A percentile compares a stretch with the other conserved stretches of the same genome.
These are phyloP conservation scores for Phorcus lineatus DNA, from an alignment of 2,888 invertebrate species.

Conservation along the genomic window DNA sequence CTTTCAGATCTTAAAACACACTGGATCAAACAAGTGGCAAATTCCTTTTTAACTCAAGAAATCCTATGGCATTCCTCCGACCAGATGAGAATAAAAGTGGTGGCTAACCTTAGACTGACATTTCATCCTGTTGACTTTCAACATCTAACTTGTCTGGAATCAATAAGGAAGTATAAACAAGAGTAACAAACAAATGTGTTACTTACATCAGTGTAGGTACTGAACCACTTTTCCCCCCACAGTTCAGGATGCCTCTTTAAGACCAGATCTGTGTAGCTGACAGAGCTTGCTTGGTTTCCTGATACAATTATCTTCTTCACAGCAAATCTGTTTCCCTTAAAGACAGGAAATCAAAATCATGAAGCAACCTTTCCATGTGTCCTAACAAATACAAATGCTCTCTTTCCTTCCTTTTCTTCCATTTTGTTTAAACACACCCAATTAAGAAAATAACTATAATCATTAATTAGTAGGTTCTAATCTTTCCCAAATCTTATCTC, in stretches of 20 bases:
- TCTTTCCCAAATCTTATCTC: not conserved
- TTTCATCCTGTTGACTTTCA: conserved; percentile 5
- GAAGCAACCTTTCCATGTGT: not conserved
- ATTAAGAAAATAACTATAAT: not conserved
- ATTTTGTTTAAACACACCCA: conserved; percentile 5
- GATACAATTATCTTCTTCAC: not conserved
- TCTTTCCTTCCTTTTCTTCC: not conserved
- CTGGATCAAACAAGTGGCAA: no score
- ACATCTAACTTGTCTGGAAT: not conserved
- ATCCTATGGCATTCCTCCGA: not conserved
- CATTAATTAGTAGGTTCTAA: not conserved
- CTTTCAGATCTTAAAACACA: no score
- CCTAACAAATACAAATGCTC: not conserved
- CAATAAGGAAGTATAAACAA: not conserved
- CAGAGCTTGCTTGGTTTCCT: not conserved
- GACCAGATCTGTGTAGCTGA: not conserved
- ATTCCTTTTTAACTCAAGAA: no score
- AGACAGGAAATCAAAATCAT: conserved; percentile 9
- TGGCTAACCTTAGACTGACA: conserved; percentile 10
- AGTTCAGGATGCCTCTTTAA: not conserved
- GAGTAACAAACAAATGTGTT: conserved; percentile 8
- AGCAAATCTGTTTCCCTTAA: conserved; percentile 4
- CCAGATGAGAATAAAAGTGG: conserved; percentile 10
- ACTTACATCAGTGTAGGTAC: not conserved
- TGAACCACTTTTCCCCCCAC: not conserved